Evolutionary conservation across 2,797 vertebrate genomes (phyloP).

Genomic region (Rhabdomys pumilio): DNA sequence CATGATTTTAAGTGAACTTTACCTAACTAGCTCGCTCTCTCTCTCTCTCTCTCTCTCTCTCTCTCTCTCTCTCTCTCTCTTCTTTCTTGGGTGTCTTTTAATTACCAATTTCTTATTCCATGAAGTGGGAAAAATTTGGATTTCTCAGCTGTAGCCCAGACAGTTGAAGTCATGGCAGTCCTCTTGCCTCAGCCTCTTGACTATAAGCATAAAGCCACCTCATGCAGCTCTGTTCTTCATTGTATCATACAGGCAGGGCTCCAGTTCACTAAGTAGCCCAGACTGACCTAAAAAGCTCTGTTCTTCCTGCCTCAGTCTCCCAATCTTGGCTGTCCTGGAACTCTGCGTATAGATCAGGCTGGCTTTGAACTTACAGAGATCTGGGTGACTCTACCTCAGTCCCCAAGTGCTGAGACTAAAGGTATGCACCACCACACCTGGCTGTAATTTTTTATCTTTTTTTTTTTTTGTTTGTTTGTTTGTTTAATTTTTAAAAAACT

Average conservation of each 20-base stretch:
- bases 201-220: not conserved
- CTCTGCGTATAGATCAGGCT: not conserved
- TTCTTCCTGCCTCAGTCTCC: not conserved
- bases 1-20: not conserved
- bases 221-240: not conserved
- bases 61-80: not conserved
- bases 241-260: not conserved
- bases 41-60: too few species aligned
- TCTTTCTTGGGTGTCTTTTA: slow-evolving; percentile 51
- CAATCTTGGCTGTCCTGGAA: not conserved
- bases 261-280: not conserved
- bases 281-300: not conserved
- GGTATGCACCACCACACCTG: not conserved
- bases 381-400: not conserved
- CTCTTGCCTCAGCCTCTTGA: not conserved
- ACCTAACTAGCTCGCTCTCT: not conserved
- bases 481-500: not conserved
- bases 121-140: slow-evolving; percentile 56
- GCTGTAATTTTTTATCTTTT: not conserved
- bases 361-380: not conserved
- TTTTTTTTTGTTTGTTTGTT: not conserved
- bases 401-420: not conserved
- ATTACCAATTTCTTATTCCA: slow-evolving; percentile 40
- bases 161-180: not conserved
- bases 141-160: slow-evolving; percentile 38